Percentiles rank a stretch among this genome's conserved stretches.
These are phyloP conservation scores for Chalcis sispes DNA, from an alignment of 2,888 invertebrate species.

Conservation along the genomic window DNA sequence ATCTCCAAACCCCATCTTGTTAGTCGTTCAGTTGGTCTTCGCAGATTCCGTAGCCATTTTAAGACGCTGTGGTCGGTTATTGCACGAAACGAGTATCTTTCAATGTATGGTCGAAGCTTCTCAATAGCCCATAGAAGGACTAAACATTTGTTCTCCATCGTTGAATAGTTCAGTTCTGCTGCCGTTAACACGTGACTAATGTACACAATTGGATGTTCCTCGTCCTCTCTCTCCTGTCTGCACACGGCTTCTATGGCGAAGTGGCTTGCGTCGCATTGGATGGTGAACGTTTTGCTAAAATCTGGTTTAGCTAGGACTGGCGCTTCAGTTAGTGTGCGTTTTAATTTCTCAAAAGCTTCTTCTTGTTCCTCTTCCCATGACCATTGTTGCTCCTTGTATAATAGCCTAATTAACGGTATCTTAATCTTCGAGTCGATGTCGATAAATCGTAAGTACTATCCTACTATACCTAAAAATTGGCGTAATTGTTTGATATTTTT, in stretches of 20 bases:
- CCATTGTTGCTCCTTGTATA: neutral
- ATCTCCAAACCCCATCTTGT: too few species aligned
- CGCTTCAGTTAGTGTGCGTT: neutral
- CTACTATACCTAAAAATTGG: neutral
- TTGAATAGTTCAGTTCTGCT: too few species aligned
- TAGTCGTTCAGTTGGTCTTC: too few species aligned
- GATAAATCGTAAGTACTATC: constrained; percentile 17
- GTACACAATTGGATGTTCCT: too few species aligned
- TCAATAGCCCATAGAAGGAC: too few species aligned
- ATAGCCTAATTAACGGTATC: neutral
- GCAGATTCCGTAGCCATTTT: too few species aligned
- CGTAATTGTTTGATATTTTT: neutral
- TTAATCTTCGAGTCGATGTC: neutral
- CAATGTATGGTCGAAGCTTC: too few species aligned
- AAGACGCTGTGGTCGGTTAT: too few species aligned
- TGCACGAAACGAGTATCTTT: too few species aligned
- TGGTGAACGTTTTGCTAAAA: neutral
- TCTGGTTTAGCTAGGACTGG: neutral
- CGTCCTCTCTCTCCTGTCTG: too few species aligned
- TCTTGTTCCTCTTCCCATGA: neutral
- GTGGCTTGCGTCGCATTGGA: neutral
- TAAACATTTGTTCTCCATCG: too few species aligned
- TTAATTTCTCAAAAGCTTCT: neutral
- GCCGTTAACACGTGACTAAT: too few species aligned
- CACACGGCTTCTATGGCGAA: neutral